Evolutionary conservation across 2,888 invertebrate species (phyloP).

Genomic region (Pteria penguin): DNA sequence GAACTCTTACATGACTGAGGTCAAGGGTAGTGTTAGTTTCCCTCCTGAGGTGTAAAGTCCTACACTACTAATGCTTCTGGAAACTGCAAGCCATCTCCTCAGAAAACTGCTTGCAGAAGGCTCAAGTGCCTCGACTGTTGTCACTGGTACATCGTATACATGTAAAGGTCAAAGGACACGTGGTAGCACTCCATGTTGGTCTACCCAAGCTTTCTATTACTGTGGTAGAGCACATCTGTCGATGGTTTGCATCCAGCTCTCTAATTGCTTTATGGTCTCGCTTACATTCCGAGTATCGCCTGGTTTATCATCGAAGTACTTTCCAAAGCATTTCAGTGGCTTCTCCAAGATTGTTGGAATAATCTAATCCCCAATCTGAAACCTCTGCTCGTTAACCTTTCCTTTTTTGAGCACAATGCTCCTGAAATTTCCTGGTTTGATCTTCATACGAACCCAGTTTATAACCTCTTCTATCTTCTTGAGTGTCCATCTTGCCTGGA

Average conservation of each 20-base stretch:
- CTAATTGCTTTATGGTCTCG: too few relatives aligned
- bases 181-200: not conserved
- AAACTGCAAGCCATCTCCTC: constrained; percentile 39
- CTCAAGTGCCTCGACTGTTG: not conserved
- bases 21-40: constrained; percentile 34
- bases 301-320: constrained; percentile 12
- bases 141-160: not conserved
- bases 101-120: constrained; percentile 30
- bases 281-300: too few relatives aligned
- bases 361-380: too few relatives aligned
- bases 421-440: too few relatives aligned
- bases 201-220: not conserved
- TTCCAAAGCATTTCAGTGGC: constrained; percentile 24
- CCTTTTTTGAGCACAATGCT: constrained; percentile 34
- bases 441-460: too few relatives aligned
- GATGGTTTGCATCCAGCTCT: not conserved
- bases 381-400: too few relatives aligned
- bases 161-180: not conserved
- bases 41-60: constrained; percentile 33
- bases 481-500: constrained; percentile 21
- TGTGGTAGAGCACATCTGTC: not conserved
- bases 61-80: constrained; percentile 34
- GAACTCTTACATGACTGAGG: constrained; percentile 25
- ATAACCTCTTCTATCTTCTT: too few relatives aligned
- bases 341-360: constrained; percentile 35